A percentile compares a stretch with the other conserved stretches of the same genome.
These are phyloP conservation scores for Liparis tanakae DNA, from an alignment of 2,797 vertebrate species.

Conservation along the genomic window DNA sequence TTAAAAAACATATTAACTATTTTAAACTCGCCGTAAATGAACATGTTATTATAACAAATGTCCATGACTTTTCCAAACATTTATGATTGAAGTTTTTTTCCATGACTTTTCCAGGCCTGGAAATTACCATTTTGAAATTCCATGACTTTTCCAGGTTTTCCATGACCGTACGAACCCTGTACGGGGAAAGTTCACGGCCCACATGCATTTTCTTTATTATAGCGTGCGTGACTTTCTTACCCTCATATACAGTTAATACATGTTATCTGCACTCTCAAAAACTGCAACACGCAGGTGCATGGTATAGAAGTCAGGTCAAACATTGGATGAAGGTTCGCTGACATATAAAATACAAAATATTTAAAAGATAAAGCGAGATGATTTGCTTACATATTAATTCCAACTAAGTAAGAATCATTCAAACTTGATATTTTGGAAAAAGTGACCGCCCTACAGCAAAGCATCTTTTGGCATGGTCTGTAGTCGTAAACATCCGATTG, in stretches of 20 bases:
- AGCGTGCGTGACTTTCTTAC: not conserved
- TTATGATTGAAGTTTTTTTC: too few species aligned
- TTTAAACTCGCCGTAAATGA: too few species aligned
- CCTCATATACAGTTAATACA: not conserved
- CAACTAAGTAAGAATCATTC: not conserved
- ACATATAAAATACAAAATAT: not conserved
- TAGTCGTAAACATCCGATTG: conserved; percentile 20
- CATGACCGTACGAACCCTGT: too few species aligned
- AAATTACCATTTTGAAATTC: too few species aligned
- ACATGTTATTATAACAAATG: too few species aligned
- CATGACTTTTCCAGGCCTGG: too few species aligned
- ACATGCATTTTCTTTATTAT: not conserved
- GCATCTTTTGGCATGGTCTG: conserved; percentile 20
- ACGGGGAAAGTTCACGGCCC: not conserved
- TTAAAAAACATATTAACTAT: too few species aligned
- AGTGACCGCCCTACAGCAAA: not conserved
- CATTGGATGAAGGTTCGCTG: not conserved
- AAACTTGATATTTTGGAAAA: conserved; percentile 10
- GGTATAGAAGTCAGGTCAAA: not conserved
- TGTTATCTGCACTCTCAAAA: not conserved
- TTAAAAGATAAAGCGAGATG: not conserved
- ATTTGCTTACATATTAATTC: not conserved
- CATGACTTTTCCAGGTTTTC: too few species aligned
- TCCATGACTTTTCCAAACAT: too few species aligned
- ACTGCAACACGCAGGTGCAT: not conserved